Evolutionary conservation across 2,797 vertebrate genomes (phyloP).

Genomic region (Brotula barbata): DNA sequence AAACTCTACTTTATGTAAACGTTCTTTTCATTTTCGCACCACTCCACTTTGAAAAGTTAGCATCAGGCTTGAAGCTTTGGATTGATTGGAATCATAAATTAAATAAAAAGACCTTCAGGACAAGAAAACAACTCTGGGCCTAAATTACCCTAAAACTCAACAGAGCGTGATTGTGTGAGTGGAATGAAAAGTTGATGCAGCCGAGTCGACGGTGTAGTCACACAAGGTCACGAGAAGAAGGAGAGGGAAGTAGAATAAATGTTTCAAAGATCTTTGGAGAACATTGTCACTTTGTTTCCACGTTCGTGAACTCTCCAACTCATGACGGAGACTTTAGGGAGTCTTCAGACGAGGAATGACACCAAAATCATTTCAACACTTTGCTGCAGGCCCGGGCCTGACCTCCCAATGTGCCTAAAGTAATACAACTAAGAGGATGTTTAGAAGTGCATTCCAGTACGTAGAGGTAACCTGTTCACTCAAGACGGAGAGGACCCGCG

Average conservation of each 20-base stretch:
- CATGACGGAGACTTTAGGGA: slow-evolving; percentile 50
- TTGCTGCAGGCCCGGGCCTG: slow-evolving; percentile 56
- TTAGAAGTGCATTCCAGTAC: slow-evolving; percentile 50
- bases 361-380: slow-evolving; percentile 18
- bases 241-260: no score
- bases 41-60: slow-evolving; percentile 40
- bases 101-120: slow-evolving; percentile 46
- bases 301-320: slow-evolving; percentile 25
- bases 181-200: no score
- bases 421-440: slow-evolving; percentile 36
- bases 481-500: slow-evolving; percentile 20
- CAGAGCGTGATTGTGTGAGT: no score
- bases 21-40: slow-evolving; percentile 49
- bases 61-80: slow-evolving; percentile 49
- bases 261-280: no score
- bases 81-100: slow-evolving; percentile 61
- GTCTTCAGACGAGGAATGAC: slow-evolving; percentile 30
- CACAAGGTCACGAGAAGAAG: no score
- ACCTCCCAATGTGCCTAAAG: slow-evolving; percentile 52
- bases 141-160: slow-evolving; percentile 48
- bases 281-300: slow-evolving; percentile 16
- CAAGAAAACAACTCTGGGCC: slow-evolving; percentile 29
- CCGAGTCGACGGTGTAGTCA: no score
- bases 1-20: slow-evolving; percentile 38
- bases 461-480: slow-evolving; percentile 33